A percentile compares a stretch with the other conserved stretches of the same genome.
Conservation (phyloP, 1,140 invertebrate species). For the Magallana ariakensis region DNA sequence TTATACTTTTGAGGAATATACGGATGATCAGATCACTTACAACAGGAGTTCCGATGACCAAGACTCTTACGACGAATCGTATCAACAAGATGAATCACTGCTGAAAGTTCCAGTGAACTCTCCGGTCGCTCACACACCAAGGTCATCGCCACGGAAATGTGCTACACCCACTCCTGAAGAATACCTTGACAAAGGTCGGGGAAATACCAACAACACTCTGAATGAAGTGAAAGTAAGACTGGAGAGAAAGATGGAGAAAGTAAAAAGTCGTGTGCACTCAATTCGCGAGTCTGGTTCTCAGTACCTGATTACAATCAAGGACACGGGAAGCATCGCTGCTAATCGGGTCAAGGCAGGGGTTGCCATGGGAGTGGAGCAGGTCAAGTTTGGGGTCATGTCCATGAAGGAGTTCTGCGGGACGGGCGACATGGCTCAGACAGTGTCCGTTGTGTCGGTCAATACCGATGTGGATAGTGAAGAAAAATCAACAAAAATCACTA, state of each 20-base stretch:
- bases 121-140: slow-evolving; percentile 51
- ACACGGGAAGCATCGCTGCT: slow-evolving; percentile 70
- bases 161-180: slow-evolving; percentile 58
- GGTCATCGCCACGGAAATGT: slow-evolving; percentile 63
- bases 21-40: slow-evolving; percentile 33
- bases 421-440: slow-evolving; percentile 75
- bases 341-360: slow-evolving; percentile 71
- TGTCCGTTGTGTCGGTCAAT: slow-evolving; percentile 71
- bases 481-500: neutral
- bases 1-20: slow-evolving; percentile 15
- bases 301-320: slow-evolving; percentile 74
- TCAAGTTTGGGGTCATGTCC: slow-evolving; percentile 75
- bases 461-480: slow-evolving; percentile 4
- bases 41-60: slow-evolving; percentile 47
- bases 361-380: slow-evolving; percentile 72
- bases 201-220: slow-evolving; percentile 70
- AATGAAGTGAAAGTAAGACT: slow-evolving; percentile 72
- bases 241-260: slow-evolving; percentile 71
- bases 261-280: slow-evolving; percentile 68
- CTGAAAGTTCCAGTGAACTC: slow-evolving; percentile 59
- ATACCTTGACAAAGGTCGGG: slow-evolving; percentile 52
- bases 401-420: slow-evolving; percentile 78
- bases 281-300: slow-evolving; percentile 72
- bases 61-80: slow-evolving; percentile 48
- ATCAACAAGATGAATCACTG: neutral